Base-by-base conservation (phyloP, 2,888 invertebrate species). In the Apodemia zela region DNA sequence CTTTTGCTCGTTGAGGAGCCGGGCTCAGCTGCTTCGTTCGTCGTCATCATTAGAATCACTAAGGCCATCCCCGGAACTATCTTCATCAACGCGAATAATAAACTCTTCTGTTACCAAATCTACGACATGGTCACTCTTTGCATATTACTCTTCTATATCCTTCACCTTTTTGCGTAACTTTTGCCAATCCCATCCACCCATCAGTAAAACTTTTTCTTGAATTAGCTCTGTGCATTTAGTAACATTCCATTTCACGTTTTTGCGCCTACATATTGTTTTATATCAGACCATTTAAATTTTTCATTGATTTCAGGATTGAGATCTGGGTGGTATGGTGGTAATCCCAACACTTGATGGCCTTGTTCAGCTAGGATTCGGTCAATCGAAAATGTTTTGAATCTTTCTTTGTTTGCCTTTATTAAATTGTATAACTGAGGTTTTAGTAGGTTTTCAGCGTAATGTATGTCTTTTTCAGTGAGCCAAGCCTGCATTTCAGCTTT, bases 401-500 rank as follows among this genome's bases (percentile, higher is more conserved):
- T 67, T 18, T 67, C 68, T 65, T 70, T 69, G 62, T 72, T 47
- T n/a, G 49, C n/a, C n/a, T 25, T 58, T 59, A 72, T 71, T 58
- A 72, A 68, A 33, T 66, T 58, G 59, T 73, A 70, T 51, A 72
- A 61, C 62, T 73, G 63, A 10, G 69, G 66, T 62, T 71, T 72
- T 17, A 69, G 51, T 54, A 68, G 54, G 0, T 29, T 58, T 63
- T 47, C 29, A 5, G 58, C 63, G 15, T 42, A 62, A 1, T 35
- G 33, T 61, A 73, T 73, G 8, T 66, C 68, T 63, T 70, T 73
- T 67, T 69, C 65, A 2, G 59, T 49, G 3, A 73, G 66, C 72
- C 73, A 75, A 15, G 59, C 35, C 42, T 72, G 70, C 73, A 72
- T 73, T 7, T 67, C 68, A 15, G 66, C 65, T 68, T 72, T 72